These are phyloP conservation scores for Thamnophis sirtalis DNA, from an alignment of 2,113 vertebrate species.

Conservation along the genomic window DNA sequence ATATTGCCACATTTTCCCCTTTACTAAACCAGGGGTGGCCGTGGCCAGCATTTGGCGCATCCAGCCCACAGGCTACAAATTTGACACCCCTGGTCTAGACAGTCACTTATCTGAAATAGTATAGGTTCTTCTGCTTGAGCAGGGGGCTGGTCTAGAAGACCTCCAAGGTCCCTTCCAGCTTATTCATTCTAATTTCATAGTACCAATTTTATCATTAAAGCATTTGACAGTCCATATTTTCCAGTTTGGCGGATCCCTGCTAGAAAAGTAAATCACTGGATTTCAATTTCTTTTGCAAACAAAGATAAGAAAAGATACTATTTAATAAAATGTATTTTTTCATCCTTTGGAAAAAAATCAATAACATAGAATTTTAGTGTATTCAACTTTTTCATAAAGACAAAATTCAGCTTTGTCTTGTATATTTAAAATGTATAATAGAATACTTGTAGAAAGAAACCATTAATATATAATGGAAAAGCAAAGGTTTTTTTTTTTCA, in stretches of 20 bases:
- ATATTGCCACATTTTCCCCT: too few relatives aligned
- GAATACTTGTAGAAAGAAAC: not conserved
- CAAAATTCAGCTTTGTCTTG: not conserved
- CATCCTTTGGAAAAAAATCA: not conserved
- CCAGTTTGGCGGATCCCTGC: not conserved
- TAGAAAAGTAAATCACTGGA: not conserved
- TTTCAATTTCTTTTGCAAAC: not conserved
- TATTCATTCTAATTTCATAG: not conserved
- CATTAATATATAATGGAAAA: constrained; percentile 9
- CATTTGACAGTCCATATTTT: not conserved
- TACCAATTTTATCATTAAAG: not conserved
- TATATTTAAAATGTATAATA: not conserved
- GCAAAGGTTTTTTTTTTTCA: not conserved
- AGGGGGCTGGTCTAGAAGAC: too few relatives aligned
- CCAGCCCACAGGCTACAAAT: too few relatives aligned
- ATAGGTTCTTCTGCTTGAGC: too few relatives aligned
- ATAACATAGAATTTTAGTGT: not conserved
- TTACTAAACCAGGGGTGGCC: too few relatives aligned
- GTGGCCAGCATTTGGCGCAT: too few relatives aligned
- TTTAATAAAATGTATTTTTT: not conserved
- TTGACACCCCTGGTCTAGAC: too few relatives aligned
- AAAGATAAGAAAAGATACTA: not conserved
- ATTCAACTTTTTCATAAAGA: not conserved
- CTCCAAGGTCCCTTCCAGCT: too few relatives aligned
- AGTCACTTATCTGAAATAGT: too few relatives aligned